Base-by-base conservation (phyloP, 1,140 invertebrate species). In the Atta texana region DNA sequence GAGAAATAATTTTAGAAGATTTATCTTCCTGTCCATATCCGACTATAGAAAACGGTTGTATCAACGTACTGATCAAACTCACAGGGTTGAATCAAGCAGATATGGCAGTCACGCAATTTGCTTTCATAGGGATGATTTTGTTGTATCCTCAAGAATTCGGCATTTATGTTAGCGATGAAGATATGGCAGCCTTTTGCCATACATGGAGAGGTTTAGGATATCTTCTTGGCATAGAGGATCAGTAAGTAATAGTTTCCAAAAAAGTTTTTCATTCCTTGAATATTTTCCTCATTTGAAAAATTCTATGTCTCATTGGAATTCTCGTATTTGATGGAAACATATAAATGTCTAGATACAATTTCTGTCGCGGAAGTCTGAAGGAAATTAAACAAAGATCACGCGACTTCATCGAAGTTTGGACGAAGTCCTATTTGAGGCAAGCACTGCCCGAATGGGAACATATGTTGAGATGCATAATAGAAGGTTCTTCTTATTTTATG, bases 201-300 rank as follows among this genome's bases (percentile, higher is more conserved):
- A 96, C 98, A 87, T 98, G 98, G 98, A 96, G 96, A 69, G 96
- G 97, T 12, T 96, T 98, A 18, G 98, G 97, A 4, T 96, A 97
- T 92, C 93, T 97, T 85, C 95, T 98, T 57, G 98, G 98, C 0
- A 96, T 98, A 0, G 96, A 98, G 69, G 98, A 98, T 90, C 96
- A 96, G 96, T 97, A 28, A n/a, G 80, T 74, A 44, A 5, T 3
- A n/a, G n/a, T 31, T 66, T 39, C n/a, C 34, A 59, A 44, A 6
- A 24, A 1, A 31, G 14, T 31, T 66, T 39, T 39, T 66, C 18
- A 39, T 39, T 31, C 7, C 24, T 31, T 0, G 2, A n/a, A 18
- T 34, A 10, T 66, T 10, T n/a, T 34, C 18, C 3, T 53, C 16
- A 51, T 16, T 18, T 51, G 6, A 53, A n/a, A 53, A 49, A 21